Evolutionary conservation across 1,140 invertebrate genomes (phyloP).

Genomic region (Amphibalanus amphitrite): DNA sequence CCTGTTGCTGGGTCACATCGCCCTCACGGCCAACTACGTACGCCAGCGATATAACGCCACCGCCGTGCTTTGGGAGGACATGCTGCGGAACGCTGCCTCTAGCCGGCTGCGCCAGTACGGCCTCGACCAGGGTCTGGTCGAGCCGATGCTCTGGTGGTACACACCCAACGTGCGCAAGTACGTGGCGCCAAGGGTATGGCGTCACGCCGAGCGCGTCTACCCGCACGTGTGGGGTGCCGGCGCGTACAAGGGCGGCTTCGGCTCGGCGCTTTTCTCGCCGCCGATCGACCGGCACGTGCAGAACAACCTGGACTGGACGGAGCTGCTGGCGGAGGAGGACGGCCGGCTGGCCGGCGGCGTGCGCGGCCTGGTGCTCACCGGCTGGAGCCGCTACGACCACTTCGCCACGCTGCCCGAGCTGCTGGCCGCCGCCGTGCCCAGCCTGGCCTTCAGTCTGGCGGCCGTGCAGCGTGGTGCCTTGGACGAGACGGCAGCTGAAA

Average conservation of each 20-base stretch:
- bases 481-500: slow-evolving; percentile 11
- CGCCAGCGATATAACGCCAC: slow-evolving; percentile 23
- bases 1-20: slow-evolving; percentile 33
- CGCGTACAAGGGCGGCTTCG: slow-evolving; percentile 35
- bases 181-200: slow-evolving; percentile 21
- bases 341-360: slow-evolving; percentile 25
- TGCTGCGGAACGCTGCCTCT: slow-evolving; percentile 27
- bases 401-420: slow-evolving; percentile 46
- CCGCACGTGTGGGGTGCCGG: slow-evolving; percentile 35
- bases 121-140: slow-evolving; percentile 22
- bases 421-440: slow-evolving; percentile 41
- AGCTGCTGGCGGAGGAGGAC: slow-evolving; percentile 25
- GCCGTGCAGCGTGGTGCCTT: slow-evolving; percentile 17
- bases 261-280: slow-evolving; percentile 26
- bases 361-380: slow-evolving; percentile 31
- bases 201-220: slow-evolving; percentile 31
- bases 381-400: slow-evolving; percentile 43
- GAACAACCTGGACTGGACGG: slow-evolving; percentile 22
- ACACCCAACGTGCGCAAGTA: slow-evolving; percentile 23
- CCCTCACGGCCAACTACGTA: slow-evolving; percentile 19
- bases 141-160: slow-evolving; percentile 28
- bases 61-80: slow-evolving; percentile 37
- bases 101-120: slow-evolving; percentile 20
- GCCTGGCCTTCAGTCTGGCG: slow-evolving; percentile 25
- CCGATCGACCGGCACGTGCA: slow-evolving; percentile 32